Conservation (phyloP, 1,140 invertebrate species). For the Meloidogyne floridensis region DNA sequence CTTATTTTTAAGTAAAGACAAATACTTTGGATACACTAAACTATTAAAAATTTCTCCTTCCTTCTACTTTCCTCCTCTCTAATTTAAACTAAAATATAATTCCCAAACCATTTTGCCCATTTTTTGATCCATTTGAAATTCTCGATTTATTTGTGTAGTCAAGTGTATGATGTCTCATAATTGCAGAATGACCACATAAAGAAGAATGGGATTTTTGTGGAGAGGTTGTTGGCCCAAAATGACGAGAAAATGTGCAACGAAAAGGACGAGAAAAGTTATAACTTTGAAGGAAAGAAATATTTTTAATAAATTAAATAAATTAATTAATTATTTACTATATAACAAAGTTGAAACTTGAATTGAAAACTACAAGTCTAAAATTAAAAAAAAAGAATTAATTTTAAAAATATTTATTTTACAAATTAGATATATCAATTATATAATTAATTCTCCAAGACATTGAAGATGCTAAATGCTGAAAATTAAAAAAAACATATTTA, state of each 20-base stretch:
- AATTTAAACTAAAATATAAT: too few relatives aligned
- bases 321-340: conserved; percentile 35
- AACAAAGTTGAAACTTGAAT: conserved; percentile 60
- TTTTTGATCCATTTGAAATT: background rate
- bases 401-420: conserved; percentile 17
- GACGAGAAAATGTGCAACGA: conserved; percentile 44
- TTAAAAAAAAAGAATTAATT: background rate
- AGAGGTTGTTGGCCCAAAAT: conserved; percentile 30
- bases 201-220: background rate
- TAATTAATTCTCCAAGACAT: conserved; percentile 59
- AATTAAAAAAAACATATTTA: too few relatives aligned
- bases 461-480: conserved; percentile 40
- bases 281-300: background rate
- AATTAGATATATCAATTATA: conserved; percentile 61
- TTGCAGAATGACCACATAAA: background rate
- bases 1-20: too few relatives aligned
- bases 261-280: conserved; percentile 51
- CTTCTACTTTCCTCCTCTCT: too few relatives aligned
- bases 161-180: too few relatives aligned
- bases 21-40: too few relatives aligned
- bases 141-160: background rate
- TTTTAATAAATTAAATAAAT: background rate
- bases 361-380: conserved; percentile 59
- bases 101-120: background rate
- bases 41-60: too few relatives aligned